Conservation (phyloP, 1,140 invertebrate genomes). For the Hydropsyche tenuis region DNA sequence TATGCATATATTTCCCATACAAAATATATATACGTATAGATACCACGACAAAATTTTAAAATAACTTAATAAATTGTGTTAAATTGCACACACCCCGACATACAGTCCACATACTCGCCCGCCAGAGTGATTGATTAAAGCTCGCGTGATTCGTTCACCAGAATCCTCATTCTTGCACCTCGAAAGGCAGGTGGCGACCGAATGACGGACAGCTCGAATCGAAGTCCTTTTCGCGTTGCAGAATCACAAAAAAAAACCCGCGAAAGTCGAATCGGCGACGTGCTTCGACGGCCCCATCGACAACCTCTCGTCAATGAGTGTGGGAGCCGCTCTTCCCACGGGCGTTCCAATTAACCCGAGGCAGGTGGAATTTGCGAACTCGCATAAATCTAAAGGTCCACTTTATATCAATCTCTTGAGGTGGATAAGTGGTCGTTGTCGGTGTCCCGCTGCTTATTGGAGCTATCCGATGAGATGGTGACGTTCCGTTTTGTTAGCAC, state of each 20-base stretch:
- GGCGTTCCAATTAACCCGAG: slow-evolving; percentile 35
- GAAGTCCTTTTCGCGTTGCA: no score
- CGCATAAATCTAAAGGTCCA: slow-evolving; percentile 30
- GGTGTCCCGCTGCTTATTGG: no score
- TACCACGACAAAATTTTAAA: no score
- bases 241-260: no score
- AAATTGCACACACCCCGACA: not conserved
- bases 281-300: not conserved
- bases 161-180: not conserved
- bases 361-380: slow-evolving; percentile 32
- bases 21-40: no score
- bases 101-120: not conserved
- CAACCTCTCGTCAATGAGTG: slow-evolving; percentile 6
- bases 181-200: not conserved
- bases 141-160: no score
- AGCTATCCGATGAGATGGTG: no score
- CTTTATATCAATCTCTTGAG: slow-evolving; percentile 25
- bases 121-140: not conserved
- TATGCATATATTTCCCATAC: no score
- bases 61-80: no score
- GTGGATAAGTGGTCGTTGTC: slow-evolving; percentile 18
- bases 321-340: slow-evolving; percentile 25
- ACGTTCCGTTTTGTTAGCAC: no score
- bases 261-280: not conserved
- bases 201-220: not conserved